Conservation (phyloP, 1,140 invertebrate species). For the Fopius arisanus region DNA sequence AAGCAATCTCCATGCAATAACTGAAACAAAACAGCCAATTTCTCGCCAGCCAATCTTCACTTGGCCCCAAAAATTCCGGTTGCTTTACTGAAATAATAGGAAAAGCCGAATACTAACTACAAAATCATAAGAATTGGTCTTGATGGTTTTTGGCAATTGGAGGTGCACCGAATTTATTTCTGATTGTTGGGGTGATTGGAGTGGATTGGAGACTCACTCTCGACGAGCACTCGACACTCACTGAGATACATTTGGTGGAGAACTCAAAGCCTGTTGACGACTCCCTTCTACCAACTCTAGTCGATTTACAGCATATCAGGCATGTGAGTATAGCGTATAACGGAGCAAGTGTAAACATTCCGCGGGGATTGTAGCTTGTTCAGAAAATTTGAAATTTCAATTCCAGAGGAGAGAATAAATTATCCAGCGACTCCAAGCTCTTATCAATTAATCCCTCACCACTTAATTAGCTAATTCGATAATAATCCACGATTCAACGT, state of each 20-base stretch:
- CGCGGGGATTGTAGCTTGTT: neutral
- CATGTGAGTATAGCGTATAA: neutral
- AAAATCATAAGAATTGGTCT: slow-evolving; percentile 32
- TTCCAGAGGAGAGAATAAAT: neutral
- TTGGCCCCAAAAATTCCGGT: slow-evolving; percentile 13
- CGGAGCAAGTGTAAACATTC: slow-evolving; percentile 14
- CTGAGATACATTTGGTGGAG: neutral
- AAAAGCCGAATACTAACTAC: slow-evolving; percentile 38
- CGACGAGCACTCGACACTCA: neutral
- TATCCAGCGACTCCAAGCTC: no score
- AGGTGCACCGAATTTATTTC: no score
- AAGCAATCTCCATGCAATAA: slow-evolving; percentile 58
- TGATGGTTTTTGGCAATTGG: no score
- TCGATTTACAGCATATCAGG: neutral
- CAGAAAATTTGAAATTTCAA: neutral
- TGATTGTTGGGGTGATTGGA: no score
- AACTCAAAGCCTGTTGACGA: neutral
- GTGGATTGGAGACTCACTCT: neutral
- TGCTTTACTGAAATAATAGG: slow-evolving; percentile 56
- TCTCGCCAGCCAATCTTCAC: no score
- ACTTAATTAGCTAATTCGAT: no score
- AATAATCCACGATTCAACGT: no score
- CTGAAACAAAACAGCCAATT: slow-evolving; percentile 5
- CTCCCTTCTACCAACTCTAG: neutral
- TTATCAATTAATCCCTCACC: no score